Evolutionary conservation across 2,888 invertebrate species (phyloP).

Genomic region (Gortyna flavago): DNA sequence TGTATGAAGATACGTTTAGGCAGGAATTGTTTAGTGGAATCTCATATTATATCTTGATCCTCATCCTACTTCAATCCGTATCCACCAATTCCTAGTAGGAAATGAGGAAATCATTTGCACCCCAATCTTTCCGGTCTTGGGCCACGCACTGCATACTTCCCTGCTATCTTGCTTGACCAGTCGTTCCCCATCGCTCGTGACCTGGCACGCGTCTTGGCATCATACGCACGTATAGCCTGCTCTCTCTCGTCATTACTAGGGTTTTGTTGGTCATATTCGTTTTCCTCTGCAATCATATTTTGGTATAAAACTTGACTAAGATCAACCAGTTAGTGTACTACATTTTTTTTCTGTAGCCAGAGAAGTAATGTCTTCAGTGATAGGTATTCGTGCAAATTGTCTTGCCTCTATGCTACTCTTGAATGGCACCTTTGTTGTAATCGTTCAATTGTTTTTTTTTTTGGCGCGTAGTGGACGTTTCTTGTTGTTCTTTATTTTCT

Average conservation of each 20-base stretch:
- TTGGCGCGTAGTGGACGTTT: neutral
- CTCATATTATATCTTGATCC: neutral
- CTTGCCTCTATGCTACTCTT: conserved; percentile 11
- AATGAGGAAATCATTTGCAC: neutral
- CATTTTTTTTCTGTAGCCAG: neutral
- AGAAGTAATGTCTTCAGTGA: neutral
- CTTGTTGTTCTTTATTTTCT: conserved; percentile 29
- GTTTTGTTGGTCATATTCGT: neutral
- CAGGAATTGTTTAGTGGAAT: neutral
- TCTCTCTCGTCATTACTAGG: neutral
- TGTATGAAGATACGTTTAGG: neutral
- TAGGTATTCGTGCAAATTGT: conserved; percentile 1
- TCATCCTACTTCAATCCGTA: neutral
- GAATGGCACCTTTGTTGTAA: conserved; percentile 38
- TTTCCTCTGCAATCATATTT: neutral
- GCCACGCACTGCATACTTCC: neutral
- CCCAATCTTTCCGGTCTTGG: neutral
- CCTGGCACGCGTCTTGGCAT: neutral
- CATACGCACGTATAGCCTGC: neutral
- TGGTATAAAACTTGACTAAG: neutral
- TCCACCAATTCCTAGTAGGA: neutral
- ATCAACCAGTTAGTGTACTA: neutral
- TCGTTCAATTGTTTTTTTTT: conserved; percentile 29
- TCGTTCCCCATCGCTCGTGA: neutral
- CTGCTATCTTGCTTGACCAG: neutral